Evolutionary conservation across 2,888 invertebrate genomes (phyloP).

Genomic region (Plebejus anna): DNA sequence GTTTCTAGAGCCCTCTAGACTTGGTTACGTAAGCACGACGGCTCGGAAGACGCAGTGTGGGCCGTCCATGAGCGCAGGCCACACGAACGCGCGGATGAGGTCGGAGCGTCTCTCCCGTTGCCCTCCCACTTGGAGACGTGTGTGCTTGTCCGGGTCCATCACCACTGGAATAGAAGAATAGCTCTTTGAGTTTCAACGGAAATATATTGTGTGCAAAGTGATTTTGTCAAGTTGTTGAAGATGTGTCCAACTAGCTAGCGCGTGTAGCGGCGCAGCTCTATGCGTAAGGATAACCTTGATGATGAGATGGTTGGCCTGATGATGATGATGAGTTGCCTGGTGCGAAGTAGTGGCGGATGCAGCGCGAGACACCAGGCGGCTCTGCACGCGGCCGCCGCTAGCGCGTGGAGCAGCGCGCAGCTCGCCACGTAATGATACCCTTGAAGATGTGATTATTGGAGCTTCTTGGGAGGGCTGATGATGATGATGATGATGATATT

Average conservation of each 20-base stretch:
- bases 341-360: constrained; percentile 84
- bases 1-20: background rate
- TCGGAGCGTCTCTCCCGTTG: constrained; percentile 86
- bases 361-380: constrained; percentile 93
- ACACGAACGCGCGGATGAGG: constrained; percentile 88
- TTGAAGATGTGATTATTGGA: constrained; percentile 58
- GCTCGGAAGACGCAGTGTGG: constrained; percentile 90
- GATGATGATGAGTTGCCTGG: constrained; percentile 64
- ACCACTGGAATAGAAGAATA: constrained; percentile 64
- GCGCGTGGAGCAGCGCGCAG: constrained; percentile 88
- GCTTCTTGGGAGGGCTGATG: no score
- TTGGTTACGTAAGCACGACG: constrained; percentile 87
- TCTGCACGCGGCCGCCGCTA: constrained; percentile 89
- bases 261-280: no score
- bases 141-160: constrained; percentile 87
- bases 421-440: constrained; percentile 94
- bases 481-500: constrained; percentile 31
- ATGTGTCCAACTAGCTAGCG: no score
- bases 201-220: background rate
- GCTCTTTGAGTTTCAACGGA: background rate
- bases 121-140: constrained; percentile 82
- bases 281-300: no score
- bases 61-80: constrained; percentile 91
- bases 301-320: no score
- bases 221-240: no score